Evolutionary conservation across 2,888 invertebrate genomes (phyloP).

Genomic region (Linyphia triangularis): DNA sequence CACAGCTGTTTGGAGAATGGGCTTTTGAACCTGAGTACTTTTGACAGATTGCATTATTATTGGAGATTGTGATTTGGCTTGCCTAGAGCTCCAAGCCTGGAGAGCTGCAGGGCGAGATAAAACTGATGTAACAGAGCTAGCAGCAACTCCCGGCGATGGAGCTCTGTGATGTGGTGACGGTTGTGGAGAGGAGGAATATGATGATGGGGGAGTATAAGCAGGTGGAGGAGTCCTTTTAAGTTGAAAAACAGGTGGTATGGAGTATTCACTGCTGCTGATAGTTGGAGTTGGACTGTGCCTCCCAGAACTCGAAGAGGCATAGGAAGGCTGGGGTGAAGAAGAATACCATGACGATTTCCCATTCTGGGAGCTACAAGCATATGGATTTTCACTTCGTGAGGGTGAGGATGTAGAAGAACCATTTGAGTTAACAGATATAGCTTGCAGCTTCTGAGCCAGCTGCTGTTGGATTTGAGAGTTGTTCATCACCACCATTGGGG

Average conservation of each 20-base stretch:
- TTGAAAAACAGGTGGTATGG: slow-evolving; percentile 74
- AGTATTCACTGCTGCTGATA: slow-evolving; percentile 76
- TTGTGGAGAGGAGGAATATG: slow-evolving; percentile 73
- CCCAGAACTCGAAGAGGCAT: slow-evolving; percentile 77
- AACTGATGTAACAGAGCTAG: slow-evolving; percentile 76
- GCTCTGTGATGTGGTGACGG: slow-evolving; percentile 59
- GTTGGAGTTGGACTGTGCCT: slow-evolving; percentile 77
- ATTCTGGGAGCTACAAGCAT: slow-evolving; percentile 79
- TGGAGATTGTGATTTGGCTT: slow-evolving; percentile 93
- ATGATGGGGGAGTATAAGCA: slow-evolving; percentile 75
- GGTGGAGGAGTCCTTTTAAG: slow-evolving; percentile 73
- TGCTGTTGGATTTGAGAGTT: slow-evolving; percentile 85
- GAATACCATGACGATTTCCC: slow-evolving; percentile 75
- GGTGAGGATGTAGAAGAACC: slow-evolving; percentile 60
- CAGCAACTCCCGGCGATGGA: slow-evolving; percentile 59
- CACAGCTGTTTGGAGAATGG: slow-evolving; percentile 95
- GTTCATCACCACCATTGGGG: slow-evolving; percentile 85
- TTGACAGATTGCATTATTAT: slow-evolving; percentile 98
- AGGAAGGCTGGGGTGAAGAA: slow-evolving; percentile 76
- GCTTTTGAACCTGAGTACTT: slow-evolving; percentile 95
- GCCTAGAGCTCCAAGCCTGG: slow-evolving; percentile 91
- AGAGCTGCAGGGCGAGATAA: slow-evolving; percentile 84
- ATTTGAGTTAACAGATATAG: slow-evolving; percentile 85
- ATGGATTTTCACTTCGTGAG: slow-evolving; percentile 82
- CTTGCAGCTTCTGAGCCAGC: slow-evolving; percentile 92